Conservation (phyloP, 1,140 invertebrate species). For the Trichoplusia ni region DNA sequence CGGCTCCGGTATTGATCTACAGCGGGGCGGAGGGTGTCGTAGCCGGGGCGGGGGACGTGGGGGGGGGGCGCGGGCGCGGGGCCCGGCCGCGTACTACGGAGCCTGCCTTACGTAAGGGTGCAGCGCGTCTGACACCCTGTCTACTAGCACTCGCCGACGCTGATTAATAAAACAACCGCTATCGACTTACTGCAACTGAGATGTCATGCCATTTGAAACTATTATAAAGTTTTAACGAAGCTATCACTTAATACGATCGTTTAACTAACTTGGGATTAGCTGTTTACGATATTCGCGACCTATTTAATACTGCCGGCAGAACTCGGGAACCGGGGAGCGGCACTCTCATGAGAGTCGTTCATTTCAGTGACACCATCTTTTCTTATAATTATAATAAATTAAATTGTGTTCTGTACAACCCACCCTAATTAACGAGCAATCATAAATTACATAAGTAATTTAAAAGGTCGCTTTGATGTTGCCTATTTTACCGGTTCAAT, state of each 20-base stretch:
- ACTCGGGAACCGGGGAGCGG: background rate
- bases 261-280: no score
- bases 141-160: constrained; percentile 57
- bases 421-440: constrained; percentile 20
- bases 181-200: constrained; percentile 60
- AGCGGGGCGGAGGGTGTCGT: constrained; percentile 38
- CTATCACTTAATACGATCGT: no score
- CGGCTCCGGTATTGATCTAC: constrained; percentile 80
- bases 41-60: constrained; percentile 2
- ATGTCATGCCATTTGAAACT: constrained; percentile 56
- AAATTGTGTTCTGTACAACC: background rate
- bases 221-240: no score
- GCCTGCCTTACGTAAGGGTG: constrained; percentile 76
- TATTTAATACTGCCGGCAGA: background rate
- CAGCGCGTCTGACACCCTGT: constrained; percentile 72
- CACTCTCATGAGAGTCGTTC: background rate
- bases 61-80: constrained; percentile 30
- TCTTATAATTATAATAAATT: constrained; percentile 6
- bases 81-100: constrained; percentile 68
- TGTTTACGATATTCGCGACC: background rate
- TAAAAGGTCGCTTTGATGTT: constrained; percentile 25
- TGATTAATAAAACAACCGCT: constrained; percentile 76
- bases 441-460: constrained; percentile 26
- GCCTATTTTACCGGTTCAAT: background rate
- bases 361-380: background rate